Percentiles rank a stretch among this genome's conserved stretches.
phyloP scores from a whole-genome alignment of 2,888 invertebrate species.

The Nezara viridula region DNA sequence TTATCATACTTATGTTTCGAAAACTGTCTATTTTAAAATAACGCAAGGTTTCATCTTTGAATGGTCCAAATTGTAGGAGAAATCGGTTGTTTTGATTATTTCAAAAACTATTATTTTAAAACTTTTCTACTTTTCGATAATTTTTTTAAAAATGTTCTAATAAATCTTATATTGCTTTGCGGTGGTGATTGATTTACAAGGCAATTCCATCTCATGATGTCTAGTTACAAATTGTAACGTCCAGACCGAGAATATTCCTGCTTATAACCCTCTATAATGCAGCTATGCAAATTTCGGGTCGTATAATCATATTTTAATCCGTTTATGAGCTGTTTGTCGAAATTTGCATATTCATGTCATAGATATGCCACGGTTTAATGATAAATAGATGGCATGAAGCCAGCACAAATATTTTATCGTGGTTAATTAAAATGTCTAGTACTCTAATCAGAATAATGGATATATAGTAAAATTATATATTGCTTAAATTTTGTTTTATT shows the following conservation, averaged over 20 bases:
- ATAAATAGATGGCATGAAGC: not conserved
- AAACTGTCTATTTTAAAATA: no score
- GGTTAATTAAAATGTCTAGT: not conserved
- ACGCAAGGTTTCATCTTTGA: no score
- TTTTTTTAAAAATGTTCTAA: no score
- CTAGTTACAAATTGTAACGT: not conserved
- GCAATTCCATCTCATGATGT: not conserved
- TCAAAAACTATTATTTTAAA: not conserved
- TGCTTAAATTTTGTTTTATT: no score
- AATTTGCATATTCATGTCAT: slow-evolving; percentile 16
- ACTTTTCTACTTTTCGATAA: not conserved
- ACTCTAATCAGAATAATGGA: no score
- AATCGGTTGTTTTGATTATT: no score
- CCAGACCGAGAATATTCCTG: not conserved
- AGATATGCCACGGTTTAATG: not conserved
- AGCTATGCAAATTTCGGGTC: not conserved
- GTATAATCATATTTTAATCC: not conserved
- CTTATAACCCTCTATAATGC: not conserved
- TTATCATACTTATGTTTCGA: no score
- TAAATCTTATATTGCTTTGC: not conserved
- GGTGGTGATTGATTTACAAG: not conserved
- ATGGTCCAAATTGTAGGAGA: no score
- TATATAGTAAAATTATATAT: no score
- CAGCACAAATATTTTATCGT: not conserved
- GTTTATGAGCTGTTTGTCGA: not conserved